Conservation (phyloP, 2,888 invertebrate species). For the Amaurobius ferox region DNA sequence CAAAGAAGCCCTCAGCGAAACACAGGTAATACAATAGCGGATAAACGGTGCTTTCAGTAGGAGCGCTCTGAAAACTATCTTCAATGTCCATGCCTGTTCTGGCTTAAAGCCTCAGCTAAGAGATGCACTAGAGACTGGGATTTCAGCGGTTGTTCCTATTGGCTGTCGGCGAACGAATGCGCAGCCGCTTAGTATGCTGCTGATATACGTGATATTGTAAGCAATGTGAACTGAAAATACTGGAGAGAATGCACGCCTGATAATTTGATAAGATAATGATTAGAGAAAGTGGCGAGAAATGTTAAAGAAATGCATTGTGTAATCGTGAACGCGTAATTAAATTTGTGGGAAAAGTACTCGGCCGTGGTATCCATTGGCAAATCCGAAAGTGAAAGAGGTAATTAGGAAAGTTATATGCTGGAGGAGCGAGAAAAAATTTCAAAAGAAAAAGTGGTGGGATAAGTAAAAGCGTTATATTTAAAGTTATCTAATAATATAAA, state of each 20-base stretch:
- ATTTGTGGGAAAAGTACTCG: no score
- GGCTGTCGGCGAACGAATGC: not conserved
- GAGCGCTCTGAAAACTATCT: not conserved
- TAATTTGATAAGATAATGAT: not conserved
- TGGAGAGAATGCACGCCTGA: not conserved
- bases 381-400: no score
- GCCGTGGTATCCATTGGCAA: no score
- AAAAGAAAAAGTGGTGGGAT: no score
- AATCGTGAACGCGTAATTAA: no score
- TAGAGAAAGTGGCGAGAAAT: no score
- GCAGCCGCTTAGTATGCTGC: not conserved
- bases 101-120: not conserved
- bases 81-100: not conserved
- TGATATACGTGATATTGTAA: not conserved
- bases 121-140: not conserved
- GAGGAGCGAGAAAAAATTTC: no score
- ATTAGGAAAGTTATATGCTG: no score
- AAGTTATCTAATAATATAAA: no score
- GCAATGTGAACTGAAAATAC: not conserved
- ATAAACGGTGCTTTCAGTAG: not conserved
- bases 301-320: no score
- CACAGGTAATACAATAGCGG: not conserved
- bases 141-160: not conserved
- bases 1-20: not conserved
- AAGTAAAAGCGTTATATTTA: no score